These are phyloP conservation scores for Anolis sagrei DNA, from an alignment of 2,113 vertebrate species.

Conservation along the genomic window DNA sequence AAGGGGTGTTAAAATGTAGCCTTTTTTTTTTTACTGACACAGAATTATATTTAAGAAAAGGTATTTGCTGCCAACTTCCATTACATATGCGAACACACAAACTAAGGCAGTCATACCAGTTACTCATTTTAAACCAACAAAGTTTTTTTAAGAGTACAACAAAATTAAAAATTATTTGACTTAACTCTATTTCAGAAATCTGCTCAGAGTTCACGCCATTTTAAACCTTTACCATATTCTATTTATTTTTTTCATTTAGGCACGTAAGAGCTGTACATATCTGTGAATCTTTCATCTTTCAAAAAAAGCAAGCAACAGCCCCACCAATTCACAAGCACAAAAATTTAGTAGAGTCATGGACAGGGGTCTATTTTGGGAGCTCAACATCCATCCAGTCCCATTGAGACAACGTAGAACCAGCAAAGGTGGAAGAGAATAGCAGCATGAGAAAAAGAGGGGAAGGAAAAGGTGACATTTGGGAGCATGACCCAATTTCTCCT, in stretches of 20 bases:
- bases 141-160: constrained; percentile 56
- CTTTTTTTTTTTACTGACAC: constrained; percentile 64
- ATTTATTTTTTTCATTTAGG: constrained; percentile 37
- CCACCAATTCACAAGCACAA: constrained; percentile 44
- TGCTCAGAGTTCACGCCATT: constrained; percentile 58
- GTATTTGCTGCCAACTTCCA: constrained; percentile 59
- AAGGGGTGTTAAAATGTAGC: constrained; percentile 59
- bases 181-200: constrained; percentile 36
- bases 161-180: constrained; percentile 56
- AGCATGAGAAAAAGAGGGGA: constrained; percentile 55
- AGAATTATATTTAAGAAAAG: constrained; percentile 69
- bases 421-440: constrained; percentile 44
- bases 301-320: constrained; percentile 30
- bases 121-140: constrained; percentile 74
- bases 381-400: constrained; percentile 54
- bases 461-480: constrained; percentile 62
- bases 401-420: constrained; percentile 43
- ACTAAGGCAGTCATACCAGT: constrained; percentile 71
- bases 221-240: constrained; percentile 61
- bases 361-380: constrained; percentile 51
- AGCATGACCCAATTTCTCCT: constrained; percentile 65
- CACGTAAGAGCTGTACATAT: constrained; percentile 49
- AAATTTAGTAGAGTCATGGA: constrained; percentile 34
- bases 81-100: constrained; percentile 74
- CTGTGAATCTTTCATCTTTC: constrained; percentile 57